phyloP scores from a whole-genome alignment of 2,113 vertebrate species.

The Picathartes gymnocephalus region DNA sequence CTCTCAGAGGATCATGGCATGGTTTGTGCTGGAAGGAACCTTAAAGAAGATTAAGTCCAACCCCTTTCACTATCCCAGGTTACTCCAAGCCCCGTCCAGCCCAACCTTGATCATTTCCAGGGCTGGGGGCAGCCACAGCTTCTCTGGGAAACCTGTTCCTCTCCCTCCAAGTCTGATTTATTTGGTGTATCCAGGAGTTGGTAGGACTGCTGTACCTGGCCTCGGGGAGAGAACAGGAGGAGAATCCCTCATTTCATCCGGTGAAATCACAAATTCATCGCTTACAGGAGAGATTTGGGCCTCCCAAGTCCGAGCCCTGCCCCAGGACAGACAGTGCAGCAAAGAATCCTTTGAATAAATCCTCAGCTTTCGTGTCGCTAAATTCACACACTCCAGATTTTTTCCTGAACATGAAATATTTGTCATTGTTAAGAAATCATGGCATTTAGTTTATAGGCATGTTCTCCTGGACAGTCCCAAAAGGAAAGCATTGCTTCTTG shows the following conservation, averaged over 20 bases:
- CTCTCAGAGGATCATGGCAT: not conserved
- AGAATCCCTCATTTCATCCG: not conserved
- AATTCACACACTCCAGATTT: not conserved
- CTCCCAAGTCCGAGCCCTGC: not conserved
- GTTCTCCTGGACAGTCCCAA: constrained; percentile 23
- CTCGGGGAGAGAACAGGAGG: not conserved
- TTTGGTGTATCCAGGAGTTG: too few relatives aligned
- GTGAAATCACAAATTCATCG: not conserved
- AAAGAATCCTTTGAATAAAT: not conserved
- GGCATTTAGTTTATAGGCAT: not conserved
- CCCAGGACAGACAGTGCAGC: not conserved
- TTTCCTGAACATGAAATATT: constrained; percentile 4
- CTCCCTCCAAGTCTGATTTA: not conserved
- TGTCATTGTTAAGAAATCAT: constrained; percentile 5
- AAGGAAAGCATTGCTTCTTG: constrained; percentile 37
- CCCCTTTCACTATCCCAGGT: not conserved
- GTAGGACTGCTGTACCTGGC: not conserved
- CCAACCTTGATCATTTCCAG: not conserved
- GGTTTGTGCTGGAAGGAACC: not conserved
- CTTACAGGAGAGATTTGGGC: not conserved
- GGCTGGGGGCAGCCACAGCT: too few relatives aligned
- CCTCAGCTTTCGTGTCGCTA: not conserved
- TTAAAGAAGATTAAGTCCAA: not conserved
- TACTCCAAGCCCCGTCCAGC: not conserved
- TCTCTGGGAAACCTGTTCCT: not conserved